Percentiles rank a stretch among this genome's conserved stretches.
phyloP scores from a whole-genome alignment of 2,797 vertebrate species.

The Tolypeutes matacus region DNA sequence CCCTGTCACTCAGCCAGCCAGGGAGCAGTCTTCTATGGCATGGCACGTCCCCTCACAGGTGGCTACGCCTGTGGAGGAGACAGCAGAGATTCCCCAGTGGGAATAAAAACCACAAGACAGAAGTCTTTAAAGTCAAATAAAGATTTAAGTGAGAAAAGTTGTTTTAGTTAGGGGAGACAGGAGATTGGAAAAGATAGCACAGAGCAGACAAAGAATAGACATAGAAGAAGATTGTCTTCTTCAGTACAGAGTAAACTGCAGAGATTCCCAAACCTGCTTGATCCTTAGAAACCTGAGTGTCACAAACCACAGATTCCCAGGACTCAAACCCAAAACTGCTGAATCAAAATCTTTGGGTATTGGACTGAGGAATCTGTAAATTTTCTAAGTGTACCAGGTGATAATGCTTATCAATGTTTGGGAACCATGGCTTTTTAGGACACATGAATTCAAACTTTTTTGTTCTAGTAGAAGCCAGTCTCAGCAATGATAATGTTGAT shows the following conservation, averaged over 20 bases:
- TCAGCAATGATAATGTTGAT: background rate
- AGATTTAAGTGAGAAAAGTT: slow-evolving; percentile 57
- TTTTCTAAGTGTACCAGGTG: background rate
- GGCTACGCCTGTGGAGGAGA: slow-evolving; percentile 71
- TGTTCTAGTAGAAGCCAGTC: background rate
- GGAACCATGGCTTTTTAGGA: background rate
- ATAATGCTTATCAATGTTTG: background rate
- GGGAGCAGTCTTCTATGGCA: slow-evolving; percentile 62
- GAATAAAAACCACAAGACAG: slow-evolving; percentile 75
- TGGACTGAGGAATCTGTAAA: background rate
- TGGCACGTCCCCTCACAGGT: slow-evolving; percentile 80
- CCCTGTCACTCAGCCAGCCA: slow-evolving; percentile 80
- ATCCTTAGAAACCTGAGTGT: background rate
- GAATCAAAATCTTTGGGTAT: background rate
- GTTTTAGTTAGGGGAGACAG: slow-evolving; percentile 26
- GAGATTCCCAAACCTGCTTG: background rate
- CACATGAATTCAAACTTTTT: background rate
- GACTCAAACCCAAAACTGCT: background rate
- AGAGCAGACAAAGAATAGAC: background rate
- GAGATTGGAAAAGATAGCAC: background rate
- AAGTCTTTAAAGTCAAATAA: slow-evolving; percentile 67
- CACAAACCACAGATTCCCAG: background rate
- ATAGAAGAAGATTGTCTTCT: background rate
- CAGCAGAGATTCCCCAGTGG: slow-evolving; percentile 73
- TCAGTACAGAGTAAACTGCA: background rate